These are phyloP conservation scores for Ceratoteleas bidentatus DNA, from an alignment of 1,140 invertebrate genomes.

Conservation along the genomic window DNA sequence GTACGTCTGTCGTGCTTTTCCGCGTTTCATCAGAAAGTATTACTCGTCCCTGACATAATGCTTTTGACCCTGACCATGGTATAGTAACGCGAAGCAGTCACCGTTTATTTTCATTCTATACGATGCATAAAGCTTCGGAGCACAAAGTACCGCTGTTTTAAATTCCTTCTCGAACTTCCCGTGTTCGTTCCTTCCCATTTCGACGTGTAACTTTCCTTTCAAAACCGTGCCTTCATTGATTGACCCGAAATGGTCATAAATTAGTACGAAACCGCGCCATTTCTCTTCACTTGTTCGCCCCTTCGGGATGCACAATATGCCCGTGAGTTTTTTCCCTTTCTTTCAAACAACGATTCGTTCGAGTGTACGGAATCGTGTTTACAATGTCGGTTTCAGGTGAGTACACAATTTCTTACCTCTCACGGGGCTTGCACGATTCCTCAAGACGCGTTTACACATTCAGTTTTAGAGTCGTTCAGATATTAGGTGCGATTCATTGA, in stretches of 20 bases:
- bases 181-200: conserved; percentile 15
- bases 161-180: conserved; percentile 37
- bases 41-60: conserved; percentile 52
- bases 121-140: conserved; percentile 48
- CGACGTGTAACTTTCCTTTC: conserved; percentile 22
- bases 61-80: conserved; percentile 56
- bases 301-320: not conserved
- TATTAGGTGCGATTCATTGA: too few relatives aligned
- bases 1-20: conserved; percentile 25
- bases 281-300: not conserved
- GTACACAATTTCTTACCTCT: too few relatives aligned
- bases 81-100: conserved; percentile 42
- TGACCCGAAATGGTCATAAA: conserved; percentile 26
- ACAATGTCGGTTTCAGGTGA: too few relatives aligned
- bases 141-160: conserved; percentile 43
- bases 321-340: too few relatives aligned
- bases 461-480: too few relatives aligned
- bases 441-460: too few relatives aligned
- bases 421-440: too few relatives aligned
- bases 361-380: too few relatives aligned
- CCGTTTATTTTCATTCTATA: conserved; percentile 54
- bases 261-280: conserved; percentile 8
- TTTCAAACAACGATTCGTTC: too few relatives aligned
- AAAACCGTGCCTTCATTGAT: conserved; percentile 30
- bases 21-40: conserved; percentile 40